phyloP scores from a whole-genome alignment of 1,140 invertebrate genomes.

The Drosophila micromelanica region DNA sequence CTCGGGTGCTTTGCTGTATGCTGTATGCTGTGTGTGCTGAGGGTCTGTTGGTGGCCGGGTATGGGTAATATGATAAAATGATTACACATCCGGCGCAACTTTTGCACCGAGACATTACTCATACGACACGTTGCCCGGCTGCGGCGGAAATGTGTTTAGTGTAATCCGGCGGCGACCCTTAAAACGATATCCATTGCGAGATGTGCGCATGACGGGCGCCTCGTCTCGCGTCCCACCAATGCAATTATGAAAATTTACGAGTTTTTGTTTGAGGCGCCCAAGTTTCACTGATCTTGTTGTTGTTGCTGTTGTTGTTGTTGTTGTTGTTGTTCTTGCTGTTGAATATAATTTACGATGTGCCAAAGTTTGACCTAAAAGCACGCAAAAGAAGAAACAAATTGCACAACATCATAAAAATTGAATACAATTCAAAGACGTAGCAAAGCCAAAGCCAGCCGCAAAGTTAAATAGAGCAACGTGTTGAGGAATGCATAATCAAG shows the following conservation, averaged over 20 bases:
- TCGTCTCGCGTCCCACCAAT: constrained; percentile 35
- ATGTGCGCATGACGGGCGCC: constrained; percentile 34
- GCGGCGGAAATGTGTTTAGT: constrained; percentile 77
- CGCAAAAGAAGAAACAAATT: constrained; percentile 37
- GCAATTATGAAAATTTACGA: constrained; percentile 81
- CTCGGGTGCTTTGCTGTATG: background rate
- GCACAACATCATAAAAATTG: constrained; percentile 37
- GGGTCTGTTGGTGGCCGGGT: constrained; percentile 2
- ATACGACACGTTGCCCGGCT: constrained; percentile 72
- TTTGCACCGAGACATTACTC: constrained; percentile 79
- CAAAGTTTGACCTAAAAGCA: constrained; percentile 58
- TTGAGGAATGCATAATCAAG: background rate
- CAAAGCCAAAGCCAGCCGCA: background rate
- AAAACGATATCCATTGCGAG: constrained; percentile 42
- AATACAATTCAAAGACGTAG: constrained; percentile 4
- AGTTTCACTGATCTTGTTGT: constrained; percentile 32
- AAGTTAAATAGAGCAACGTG: no score
- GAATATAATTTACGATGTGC: constrained; percentile 70
- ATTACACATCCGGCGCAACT: constrained; percentile 79
- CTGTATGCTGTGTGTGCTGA: no score
- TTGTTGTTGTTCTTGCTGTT: constrained; percentile 26
- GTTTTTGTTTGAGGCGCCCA: constrained; percentile 58
- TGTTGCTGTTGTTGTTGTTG: constrained; percentile 26
- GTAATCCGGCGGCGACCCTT: constrained; percentile 56
- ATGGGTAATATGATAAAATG: constrained; percentile 79